A percentile compares a stretch with the other conserved stretches of the same genome.
Evolutionary conservation across 2,113 vertebrate species (phyloP).

Genomic region (Elanus axillaris): DNA sequence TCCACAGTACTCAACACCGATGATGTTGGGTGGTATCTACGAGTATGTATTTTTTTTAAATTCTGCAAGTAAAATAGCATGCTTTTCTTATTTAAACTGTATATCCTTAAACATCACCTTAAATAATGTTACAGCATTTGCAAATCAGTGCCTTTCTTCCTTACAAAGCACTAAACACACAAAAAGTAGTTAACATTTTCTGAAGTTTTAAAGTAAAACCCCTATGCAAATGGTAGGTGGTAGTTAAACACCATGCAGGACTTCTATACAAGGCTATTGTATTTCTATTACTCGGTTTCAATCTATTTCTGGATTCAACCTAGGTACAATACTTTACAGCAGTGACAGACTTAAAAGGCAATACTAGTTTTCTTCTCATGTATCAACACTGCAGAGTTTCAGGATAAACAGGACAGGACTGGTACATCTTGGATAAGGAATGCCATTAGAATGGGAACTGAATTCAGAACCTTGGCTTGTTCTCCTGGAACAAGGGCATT

Average conservation of each 20-base stretch:
- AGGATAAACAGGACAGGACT: not conserved
- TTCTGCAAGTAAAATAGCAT: not conserved
- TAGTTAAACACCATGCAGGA: not conserved
- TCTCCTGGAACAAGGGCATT: not conserved
- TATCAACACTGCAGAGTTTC: not conserved
- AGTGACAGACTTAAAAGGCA: not conserved
- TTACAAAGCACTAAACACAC: not conserved
- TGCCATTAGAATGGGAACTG: not conserved
- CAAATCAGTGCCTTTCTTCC: not conserved
- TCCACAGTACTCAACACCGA: not conserved
- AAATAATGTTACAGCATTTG: not conserved
- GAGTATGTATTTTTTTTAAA: fast-evolving
- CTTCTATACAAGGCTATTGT: not conserved
- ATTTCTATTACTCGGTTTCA: not conserved
- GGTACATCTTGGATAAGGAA: not conserved
- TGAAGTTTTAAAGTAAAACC: not conserved
- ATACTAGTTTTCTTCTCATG: not conserved
- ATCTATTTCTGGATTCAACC: not conserved
- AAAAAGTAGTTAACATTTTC: not conserved
- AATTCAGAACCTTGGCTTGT: not conserved
- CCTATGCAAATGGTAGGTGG: not conserved
- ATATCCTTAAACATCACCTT: not conserved
- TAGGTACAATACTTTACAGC: not conserved
- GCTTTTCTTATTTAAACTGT: not conserved
- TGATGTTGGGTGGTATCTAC: not conserved